Base-by-base conservation (phyloP, 2,888 invertebrate species). In the Brachyopa scutellaris region DNA sequence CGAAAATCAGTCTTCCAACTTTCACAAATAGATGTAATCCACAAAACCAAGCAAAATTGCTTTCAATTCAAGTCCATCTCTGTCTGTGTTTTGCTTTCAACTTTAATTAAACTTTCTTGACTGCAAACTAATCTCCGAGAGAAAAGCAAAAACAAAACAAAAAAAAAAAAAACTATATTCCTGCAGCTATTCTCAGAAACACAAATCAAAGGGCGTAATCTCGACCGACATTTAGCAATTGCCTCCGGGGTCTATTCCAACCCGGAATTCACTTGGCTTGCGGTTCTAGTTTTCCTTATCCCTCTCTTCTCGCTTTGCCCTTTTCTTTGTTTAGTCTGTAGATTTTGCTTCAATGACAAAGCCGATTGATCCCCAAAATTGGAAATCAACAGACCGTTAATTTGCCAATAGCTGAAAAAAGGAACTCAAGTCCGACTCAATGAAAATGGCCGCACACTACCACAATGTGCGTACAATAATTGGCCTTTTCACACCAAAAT, bases 401-500 rank as follows among this genome's bases (percentile, higher is more conserved):
- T 80, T 59, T 74, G 53, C 59, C 64, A 59, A 67, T 38, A 47
- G 57, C 31, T 5, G 7, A 45, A 70, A 79, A 59, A 59, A 55
- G 40, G 33, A 21, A 8, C 59, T 23, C 38, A 15, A 29, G 26
- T 11, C 47, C 31, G 42, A 62, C 33, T 45, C 36, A 66, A 53
- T 66, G 72, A 26, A 78, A 73, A 78, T 59, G 51, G 66, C 59
- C 66, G 45, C 19, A 66, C 66, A 19, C 36, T 21, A 47, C 31
- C 61, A 55, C 61, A 38, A 19, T 57, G 49, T 51, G 55, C 62
- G 42, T 62, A 38, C 23, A 45, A 64, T 64, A 80, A 80, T 76
- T 70, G 76, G 64, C 69, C 62, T 76, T 69, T 80, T 80, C 64
- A 80, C 80, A 80, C 76, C 69, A 6, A 70, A 80, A 76, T 76